Percentiles rank a stretch among this genome's conserved stretches.
phyloP scores from a whole-genome alignment of 1,140 invertebrate genomes.

The Papilio machaon region DNA sequence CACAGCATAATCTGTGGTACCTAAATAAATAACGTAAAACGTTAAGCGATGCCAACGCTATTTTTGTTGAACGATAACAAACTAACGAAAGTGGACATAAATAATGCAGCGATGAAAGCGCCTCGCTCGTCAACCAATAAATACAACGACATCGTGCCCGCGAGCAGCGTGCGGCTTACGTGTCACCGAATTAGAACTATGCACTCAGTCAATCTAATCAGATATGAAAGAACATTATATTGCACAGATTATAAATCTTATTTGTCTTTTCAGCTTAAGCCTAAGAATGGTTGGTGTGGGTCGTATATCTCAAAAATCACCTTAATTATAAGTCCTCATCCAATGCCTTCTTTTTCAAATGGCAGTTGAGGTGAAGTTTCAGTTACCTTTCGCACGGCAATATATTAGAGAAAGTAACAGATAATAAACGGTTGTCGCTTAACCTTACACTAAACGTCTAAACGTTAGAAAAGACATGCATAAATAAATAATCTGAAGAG shows the following conservation, averaged over 20 bases:
- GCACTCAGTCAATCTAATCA: neutral
- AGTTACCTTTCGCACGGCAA: neutral
- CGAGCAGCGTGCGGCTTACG: neutral
- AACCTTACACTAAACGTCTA: neutral
- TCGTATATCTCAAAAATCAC: no score
- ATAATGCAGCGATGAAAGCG: slow-evolving; percentile 21
- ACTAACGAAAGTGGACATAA: slow-evolving; percentile 21
- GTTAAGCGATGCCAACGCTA: neutral
- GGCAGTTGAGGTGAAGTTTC: neutral
- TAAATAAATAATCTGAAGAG: neutral
- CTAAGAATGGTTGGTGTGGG: no score
- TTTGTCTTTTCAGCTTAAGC: neutral
- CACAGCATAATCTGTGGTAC: neutral
- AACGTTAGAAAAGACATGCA: neutral
- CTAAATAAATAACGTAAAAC: neutral
- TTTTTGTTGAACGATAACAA: slow-evolving; percentile 16
- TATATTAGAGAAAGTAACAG: neutral
- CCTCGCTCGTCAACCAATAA: slow-evolving; percentile 7
- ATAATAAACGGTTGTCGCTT: neutral
- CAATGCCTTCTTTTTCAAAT: neutral
- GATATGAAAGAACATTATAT: neutral
- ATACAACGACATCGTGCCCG: neutral
- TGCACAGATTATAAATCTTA: neutral
- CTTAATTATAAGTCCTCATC: neutral
- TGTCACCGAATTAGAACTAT: neutral